phyloP scores from a whole-genome alignment of 2,888 invertebrate species.

The Anthophora plumipes region DNA sequence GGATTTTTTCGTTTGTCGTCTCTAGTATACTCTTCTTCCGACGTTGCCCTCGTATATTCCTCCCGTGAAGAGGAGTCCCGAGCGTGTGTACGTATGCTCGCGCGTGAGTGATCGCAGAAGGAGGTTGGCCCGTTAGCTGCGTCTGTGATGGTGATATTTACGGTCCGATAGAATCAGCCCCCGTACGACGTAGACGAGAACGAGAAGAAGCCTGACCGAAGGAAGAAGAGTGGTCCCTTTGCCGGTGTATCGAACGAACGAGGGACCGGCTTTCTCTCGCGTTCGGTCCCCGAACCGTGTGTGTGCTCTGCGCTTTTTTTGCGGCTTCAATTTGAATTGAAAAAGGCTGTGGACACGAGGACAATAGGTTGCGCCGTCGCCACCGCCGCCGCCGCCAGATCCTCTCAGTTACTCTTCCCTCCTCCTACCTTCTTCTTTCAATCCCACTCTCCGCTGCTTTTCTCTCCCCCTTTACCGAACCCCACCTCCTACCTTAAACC shows the following conservation, averaged over 20 bases:
- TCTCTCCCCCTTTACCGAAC: background rate
- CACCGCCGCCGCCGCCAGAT: conserved; percentile 66
- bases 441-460: conserved; percentile 50
- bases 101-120: conserved; percentile 29
- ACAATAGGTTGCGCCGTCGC: conserved; percentile 81
- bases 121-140: conserved; percentile 58
- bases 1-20: conserved; percentile 51
- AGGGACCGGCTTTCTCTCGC: conserved; percentile 73
- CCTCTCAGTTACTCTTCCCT: conserved; percentile 66
- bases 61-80: conserved; percentile 22
- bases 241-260: conserved; percentile 55
- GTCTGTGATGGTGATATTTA: conserved; percentile 82
- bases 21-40: conserved; percentile 47
- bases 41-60: conserved; percentile 51
- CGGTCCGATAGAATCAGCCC: conserved; percentile 83
- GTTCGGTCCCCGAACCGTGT: conserved; percentile 72
- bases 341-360: conserved; percentile 83
- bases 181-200: conserved; percentile 75
- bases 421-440: conserved; percentile 51
- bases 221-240: conserved; percentile 53
- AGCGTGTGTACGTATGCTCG: conserved; percentile 11
- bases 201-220: conserved; percentile 54
- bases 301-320: conserved; percentile 80
- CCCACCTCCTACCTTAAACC: no score
- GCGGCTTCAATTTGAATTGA: conserved; percentile 84